A percentile compares a stretch with the other conserved stretches of the same genome.
Evolutionary conservation across 2,797 vertebrate species (phyloP).

Genomic region (Trachops cirrhosus): DNA sequence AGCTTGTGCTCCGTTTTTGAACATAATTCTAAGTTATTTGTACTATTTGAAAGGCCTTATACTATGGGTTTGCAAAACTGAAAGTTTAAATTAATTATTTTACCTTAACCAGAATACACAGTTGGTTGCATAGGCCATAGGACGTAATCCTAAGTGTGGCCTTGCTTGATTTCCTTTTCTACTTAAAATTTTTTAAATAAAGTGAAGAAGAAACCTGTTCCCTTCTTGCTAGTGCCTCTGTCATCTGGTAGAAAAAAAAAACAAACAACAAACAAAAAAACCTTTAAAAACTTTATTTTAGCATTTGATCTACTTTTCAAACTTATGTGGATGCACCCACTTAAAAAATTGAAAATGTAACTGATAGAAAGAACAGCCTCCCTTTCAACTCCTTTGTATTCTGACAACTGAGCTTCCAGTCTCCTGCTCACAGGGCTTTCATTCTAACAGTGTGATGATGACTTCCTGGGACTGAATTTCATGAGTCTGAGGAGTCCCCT

Average conservation of each 20-base stretch:
- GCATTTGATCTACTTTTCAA: constrained; percentile 33
- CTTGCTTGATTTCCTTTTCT: not conserved
- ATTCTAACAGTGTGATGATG: constrained; percentile 58
- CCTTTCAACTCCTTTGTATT: not conserved
- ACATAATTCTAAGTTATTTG: not conserved
- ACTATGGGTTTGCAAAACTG: not conserved
- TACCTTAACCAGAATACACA: not conserved
- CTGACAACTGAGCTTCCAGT: not conserved
- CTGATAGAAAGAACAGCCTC: not conserved
- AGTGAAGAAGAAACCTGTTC: not conserved
- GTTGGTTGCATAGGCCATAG: not conserved
- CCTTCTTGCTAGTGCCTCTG: not conserved
- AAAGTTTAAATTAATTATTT: constrained; percentile 10
- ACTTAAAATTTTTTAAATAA: constrained; percentile 14
- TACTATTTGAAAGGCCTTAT: not conserved
- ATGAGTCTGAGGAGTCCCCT: constrained; percentile 63
- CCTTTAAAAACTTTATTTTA: constrained; percentile 21
- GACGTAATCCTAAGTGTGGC: not conserved
- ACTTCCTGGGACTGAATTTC: constrained; percentile 59
- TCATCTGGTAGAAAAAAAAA: not conserved
- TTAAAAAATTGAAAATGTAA: not conserved
- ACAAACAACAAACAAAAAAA: not conserved
- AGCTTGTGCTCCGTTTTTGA: not conserved
- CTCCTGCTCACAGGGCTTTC: not conserved
- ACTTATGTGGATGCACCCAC: not conserved